These are phyloP conservation scores for Nezara viridula DNA, from an alignment of 2,888 invertebrate species.

Conservation along the genomic window DNA sequence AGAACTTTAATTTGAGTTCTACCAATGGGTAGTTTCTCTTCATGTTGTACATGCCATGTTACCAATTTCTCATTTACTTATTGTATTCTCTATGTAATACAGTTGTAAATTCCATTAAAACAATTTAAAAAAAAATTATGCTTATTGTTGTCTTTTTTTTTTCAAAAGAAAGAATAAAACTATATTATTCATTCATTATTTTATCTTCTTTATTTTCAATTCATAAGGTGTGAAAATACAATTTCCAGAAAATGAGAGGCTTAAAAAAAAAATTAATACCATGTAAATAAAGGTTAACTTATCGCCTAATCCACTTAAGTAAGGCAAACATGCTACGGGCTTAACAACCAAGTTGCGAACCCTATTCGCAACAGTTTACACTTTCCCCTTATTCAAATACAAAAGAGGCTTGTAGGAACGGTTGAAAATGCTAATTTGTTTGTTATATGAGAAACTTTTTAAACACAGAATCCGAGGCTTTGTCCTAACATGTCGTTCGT, in stretches of 20 bases:
- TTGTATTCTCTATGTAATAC: no score
- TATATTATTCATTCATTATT: no score
- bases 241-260: not conserved
- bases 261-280: not conserved
- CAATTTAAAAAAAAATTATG: no score
- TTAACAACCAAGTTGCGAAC: not conserved
- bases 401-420: not conserved
- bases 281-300: slow-evolving; percentile 14
- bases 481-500: not conserved
- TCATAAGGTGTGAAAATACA: not conserved
- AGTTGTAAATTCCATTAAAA: no score
- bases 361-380: not conserved
- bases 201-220: no score
- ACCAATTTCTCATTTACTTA: no score
- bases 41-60: no score
- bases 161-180: no score
- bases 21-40: no score
- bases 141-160: no score
- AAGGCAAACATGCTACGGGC: not conserved
- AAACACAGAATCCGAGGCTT: not conserved
- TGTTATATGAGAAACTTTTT: not conserved
- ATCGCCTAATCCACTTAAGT: not conserved
- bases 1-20: no score
- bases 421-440: not conserved
- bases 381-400: not conserved